Conservation (phyloP, 2,797 vertebrate genomes). For the Pelodytes ibericus region DNA sequence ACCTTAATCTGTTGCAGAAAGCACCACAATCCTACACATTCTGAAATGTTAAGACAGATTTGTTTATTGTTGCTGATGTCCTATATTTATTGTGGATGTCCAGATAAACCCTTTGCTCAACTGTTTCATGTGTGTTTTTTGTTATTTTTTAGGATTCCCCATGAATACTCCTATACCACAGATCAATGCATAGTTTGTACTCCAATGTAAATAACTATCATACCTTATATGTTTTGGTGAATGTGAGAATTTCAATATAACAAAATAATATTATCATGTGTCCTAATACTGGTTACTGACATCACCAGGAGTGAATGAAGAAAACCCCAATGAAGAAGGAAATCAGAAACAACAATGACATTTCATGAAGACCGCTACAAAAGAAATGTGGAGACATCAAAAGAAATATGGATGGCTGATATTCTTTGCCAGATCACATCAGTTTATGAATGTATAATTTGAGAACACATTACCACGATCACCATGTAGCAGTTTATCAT, state of each 20-base stretch:
- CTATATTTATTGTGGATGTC: neutral
- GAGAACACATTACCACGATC: no score
- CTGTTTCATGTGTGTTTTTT: neutral
- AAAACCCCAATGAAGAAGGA: neutral
- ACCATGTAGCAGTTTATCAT: no score
- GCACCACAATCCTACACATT: no score
- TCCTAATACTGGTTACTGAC: constrained; percentile 22
- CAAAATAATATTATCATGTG: neutral
- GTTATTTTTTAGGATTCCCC: constrained; percentile 21
- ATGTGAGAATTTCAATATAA: neutral
- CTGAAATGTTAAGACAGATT: no score
- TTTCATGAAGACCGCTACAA: neutral
- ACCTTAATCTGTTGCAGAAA: no score
- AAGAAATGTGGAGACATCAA: neutral
- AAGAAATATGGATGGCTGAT: neutral
- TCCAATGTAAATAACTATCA: constrained; percentile 14
- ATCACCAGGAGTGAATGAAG: constrained; percentile 24
- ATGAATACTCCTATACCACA: neutral
- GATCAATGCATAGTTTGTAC: constrained; percentile 14
- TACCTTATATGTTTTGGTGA: neutral
- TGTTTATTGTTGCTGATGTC: neutral
- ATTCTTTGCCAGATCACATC: neutral
- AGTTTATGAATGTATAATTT: no score
- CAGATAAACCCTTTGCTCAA: no score
- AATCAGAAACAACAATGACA: neutral